Percentiles rank a stretch among this genome's conserved stretches.
Conservation (phyloP, 2,113 vertebrate genomes). For the Spilogale gracilis region DNA sequence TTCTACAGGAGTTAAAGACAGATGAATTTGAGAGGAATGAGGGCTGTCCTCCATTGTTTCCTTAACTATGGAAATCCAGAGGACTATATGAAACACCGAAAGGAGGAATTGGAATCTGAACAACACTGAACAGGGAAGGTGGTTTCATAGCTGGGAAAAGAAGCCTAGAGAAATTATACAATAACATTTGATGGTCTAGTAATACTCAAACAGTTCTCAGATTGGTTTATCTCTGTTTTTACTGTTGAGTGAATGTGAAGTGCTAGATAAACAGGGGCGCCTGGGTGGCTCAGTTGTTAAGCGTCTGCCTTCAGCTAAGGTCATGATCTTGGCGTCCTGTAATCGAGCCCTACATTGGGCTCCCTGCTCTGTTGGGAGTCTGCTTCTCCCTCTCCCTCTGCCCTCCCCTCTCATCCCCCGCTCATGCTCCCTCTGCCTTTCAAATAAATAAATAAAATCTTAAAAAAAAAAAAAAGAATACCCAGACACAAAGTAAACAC, state of each 20-base stretch:
- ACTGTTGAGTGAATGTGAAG: background rate
- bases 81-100: background rate
- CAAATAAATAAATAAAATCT: background rate
- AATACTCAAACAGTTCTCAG: background rate
- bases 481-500: background rate
- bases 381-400: background rate
- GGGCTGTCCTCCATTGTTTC: background rate
- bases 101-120: background rate
- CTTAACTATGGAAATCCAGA: background rate
- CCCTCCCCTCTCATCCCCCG: background rate
- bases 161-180: background rate
- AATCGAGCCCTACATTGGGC: accelerated
- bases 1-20: background rate
- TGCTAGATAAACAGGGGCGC: background rate
- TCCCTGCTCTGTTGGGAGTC: background rate
- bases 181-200: background rate
- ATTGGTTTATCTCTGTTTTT: background rate
- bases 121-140: background rate
- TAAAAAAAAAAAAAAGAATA: background rate
- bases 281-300: background rate
- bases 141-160: background rate
- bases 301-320: background rate
- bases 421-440: background rate
- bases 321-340: background rate
- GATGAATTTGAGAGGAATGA: background rate